Percentiles rank a stretch among this genome's conserved stretches.
phyloP scores from a whole-genome alignment of 92 coral and sea anemone genomes.

The Parazoanthus swiftii region DNA sequence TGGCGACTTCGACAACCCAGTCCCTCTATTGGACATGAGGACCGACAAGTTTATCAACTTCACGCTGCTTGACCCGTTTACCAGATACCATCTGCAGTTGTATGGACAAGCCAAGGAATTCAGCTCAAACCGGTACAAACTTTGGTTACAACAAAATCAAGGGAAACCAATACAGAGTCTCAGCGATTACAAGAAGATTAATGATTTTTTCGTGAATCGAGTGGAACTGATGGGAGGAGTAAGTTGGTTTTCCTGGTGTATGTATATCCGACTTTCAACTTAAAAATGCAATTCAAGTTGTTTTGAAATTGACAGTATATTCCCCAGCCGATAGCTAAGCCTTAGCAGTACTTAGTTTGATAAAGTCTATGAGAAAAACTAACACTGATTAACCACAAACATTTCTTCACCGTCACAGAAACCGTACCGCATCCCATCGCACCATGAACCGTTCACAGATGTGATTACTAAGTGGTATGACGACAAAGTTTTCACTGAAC shows the following conservation, averaged over 20 bases:
- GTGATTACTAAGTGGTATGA: constrained; percentile 10
- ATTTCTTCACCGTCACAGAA: neutral
- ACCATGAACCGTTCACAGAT: constrained; percentile 19
- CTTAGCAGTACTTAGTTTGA: no score
- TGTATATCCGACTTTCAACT: no score
- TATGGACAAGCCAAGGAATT: constrained; percentile 5
- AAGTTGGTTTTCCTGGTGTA: neutral
- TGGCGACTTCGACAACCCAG: constrained; percentile 14
- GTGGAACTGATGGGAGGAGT: constrained; percentile 16
- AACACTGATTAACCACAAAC: neutral
- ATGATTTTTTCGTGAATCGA: constrained; percentile 15
- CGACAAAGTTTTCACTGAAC: constrained; percentile 27
- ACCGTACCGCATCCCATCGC: constrained; percentile 22
- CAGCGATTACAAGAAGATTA: constrained; percentile 9
- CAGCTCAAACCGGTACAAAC: neutral
- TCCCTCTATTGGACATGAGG: constrained; percentile 6
- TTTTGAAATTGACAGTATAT: no score
- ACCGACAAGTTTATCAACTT: constrained; percentile 11
- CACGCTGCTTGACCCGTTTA: constrained; percentile 18
- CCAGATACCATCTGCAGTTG: constrained; percentile 26
- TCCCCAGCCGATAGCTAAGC: no score
- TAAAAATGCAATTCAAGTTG: no score
- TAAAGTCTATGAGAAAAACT: no score
- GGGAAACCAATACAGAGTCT: constrained; percentile 19
- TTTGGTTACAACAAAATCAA: neutral